Evolutionary conservation across 1,140 invertebrate species (phyloP), one percentile per base, ranked within the genome.

Genomic region (Drosophila lowei): DNA sequence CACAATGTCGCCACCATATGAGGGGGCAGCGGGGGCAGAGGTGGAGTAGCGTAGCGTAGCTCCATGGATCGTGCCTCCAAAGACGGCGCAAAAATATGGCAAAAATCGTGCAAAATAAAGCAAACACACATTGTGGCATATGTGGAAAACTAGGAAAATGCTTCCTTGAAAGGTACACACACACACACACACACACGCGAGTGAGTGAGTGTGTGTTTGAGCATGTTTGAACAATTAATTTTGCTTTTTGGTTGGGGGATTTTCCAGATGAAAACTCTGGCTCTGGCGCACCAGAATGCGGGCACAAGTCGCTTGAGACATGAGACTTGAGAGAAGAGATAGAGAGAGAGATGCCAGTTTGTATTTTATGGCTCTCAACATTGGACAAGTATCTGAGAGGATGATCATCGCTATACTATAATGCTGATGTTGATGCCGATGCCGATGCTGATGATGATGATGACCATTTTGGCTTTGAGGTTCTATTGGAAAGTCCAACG

Each of bases 141-240:
- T 56, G 71, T 73, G 71, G 60, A 74, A 74, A 74, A 62, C 70
- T 65, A 47, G 71, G 71, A 73, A 74, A 74, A 74, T 65, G 71
- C 71, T 74, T 74, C 71, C 71, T 74, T 74, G 71, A 74, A 74
- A 53, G 71, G 71, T 74, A 61, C 46, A 42, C 41, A 25, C 23
- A 61, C 46, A 42, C 41, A 60, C 46, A 42, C 41, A 60, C 46
- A 42, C 41, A 60, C 46, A 42, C 28, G 30, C 47, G 50, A 42
- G 50, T n/a, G n/a, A n/a, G 30, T 38, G 15, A 25, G 55, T 16
- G 49, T 75, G 73, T 83, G 79, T 81, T 77, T 72, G 74, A 78
- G 79, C 84, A 73, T 88, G 84, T 70, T 86, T 83, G 64, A 83
- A 86, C 81, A 86, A 86, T 86, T 86, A 86, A 86, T 88, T 83